phyloP scores from a whole-genome alignment of 1,140 invertebrate species.

The Papilio glaucus region DNA sequence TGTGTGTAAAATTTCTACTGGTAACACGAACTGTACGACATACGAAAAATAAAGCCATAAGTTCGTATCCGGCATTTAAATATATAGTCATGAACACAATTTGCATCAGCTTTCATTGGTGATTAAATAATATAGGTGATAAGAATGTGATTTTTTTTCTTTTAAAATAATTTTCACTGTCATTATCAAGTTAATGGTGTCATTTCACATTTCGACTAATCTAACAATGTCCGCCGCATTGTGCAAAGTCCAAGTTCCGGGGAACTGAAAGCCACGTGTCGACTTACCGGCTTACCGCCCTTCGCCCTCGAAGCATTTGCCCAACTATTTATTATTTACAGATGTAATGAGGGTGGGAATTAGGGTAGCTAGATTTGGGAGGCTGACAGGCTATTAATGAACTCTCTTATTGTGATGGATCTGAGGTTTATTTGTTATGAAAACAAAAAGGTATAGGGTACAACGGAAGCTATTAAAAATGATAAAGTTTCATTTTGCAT shows the following conservation, averaged over 20 bases:
- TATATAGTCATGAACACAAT: too few relatives aligned
- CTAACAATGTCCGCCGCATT: too few relatives aligned
- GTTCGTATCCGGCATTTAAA: too few relatives aligned
- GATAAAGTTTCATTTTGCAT: not conserved
- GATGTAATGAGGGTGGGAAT: slow-evolving; percentile 33
- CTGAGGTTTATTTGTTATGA: not conserved
- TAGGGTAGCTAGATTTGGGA: slow-evolving; percentile 17
- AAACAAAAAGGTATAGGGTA: not conserved
- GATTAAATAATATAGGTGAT: too few relatives aligned
- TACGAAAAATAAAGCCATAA: too few relatives aligned
- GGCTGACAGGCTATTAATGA: slow-evolving; percentile 11
- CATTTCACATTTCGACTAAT: too few relatives aligned
- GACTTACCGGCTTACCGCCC: slow-evolving; percentile 33
- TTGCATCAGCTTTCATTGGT: too few relatives aligned
- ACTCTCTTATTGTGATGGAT: slow-evolving; percentile 16
- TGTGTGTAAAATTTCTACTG: too few relatives aligned
- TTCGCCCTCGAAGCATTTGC: slow-evolving; percentile 23
- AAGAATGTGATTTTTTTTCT: too few relatives aligned
- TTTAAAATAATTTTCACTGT: too few relatives aligned
- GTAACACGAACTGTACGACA: too few relatives aligned
- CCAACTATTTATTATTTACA: slow-evolving; percentile 39
- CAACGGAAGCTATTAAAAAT: not conserved
- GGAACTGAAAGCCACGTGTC: slow-evolving; percentile 23
- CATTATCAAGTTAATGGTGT: too few relatives aligned
- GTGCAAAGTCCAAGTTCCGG: not conserved